Conservation (phyloP, 2,113 vertebrate genomes). For the Gallinago undulata region DNA sequence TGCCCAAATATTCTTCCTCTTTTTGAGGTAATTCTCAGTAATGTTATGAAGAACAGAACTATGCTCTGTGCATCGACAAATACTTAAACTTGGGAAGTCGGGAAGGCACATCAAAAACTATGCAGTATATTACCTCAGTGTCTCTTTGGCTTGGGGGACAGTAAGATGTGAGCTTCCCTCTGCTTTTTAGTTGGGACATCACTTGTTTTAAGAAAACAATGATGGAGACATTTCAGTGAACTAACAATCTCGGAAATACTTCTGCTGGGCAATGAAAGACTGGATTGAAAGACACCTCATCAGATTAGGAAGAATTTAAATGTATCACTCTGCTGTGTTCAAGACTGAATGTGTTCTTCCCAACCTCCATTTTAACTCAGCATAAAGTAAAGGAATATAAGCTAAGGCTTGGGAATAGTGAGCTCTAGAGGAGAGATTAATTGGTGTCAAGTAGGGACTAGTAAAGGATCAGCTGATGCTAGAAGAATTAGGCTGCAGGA, state of each 20-base stretch:
- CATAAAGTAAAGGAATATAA: constrained; percentile 16
- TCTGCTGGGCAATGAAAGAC: background rate
- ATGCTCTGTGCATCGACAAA: background rate
- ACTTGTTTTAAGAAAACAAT: background rate
- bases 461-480: constrained; percentile 76
- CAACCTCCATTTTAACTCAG: background rate
- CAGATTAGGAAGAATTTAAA: background rate
- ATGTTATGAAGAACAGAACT: background rate
- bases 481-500: constrained; percentile 81
- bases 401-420: constrained; percentile 17
- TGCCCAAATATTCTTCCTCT: background rate
- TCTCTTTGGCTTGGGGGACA: background rate
- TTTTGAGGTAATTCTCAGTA: background rate
- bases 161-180: background rate
- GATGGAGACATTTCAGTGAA: background rate
- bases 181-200: background rate
- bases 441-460: constrained; percentile 79
- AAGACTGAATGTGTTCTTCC: background rate
- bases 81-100: background rate
- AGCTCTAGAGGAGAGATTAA: constrained; percentile 72
- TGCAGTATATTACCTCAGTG: background rate
- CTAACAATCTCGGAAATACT: background rate
- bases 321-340: background rate
- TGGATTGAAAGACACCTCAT: background rate
- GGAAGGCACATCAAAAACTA: background rate